These are phyloP conservation scores for Cirrhinus mrigala DNA, from an alignment of 2,797 vertebrate genomes.

Conservation along the genomic window DNA sequence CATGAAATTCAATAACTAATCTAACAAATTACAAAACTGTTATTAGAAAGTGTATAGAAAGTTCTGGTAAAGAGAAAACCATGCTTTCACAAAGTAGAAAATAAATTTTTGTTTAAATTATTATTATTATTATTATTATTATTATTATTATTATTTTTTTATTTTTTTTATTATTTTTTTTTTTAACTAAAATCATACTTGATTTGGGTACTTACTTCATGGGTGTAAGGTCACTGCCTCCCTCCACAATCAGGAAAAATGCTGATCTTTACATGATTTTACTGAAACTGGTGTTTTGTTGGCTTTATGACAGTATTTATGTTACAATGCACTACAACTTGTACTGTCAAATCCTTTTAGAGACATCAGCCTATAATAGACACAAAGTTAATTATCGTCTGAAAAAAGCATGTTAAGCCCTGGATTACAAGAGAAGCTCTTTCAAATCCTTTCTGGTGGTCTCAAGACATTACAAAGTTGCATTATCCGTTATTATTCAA, in stretches of 20 bases:
- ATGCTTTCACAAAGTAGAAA: background rate
- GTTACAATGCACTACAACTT: background rate
- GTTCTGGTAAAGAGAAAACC: background rate
- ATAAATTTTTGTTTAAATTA: background rate
- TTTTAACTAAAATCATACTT: background rate
- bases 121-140: background rate
- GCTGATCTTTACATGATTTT: background rate
- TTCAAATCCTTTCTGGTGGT: constrained; percentile 48
- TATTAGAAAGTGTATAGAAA: background rate
- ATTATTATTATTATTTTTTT: background rate
- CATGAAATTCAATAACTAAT: background rate
- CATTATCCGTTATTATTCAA: background rate
- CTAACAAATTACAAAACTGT: background rate
- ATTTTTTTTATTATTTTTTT: too few relatives aligned
- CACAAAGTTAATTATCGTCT: background rate
- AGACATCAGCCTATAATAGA: background rate
- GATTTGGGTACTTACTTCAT: background rate
- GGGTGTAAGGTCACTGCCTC: background rate
- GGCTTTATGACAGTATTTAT: background rate
- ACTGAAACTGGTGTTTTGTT: background rate
- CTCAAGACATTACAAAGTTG: constrained; percentile 13
- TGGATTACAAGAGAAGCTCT: constrained; percentile 48
- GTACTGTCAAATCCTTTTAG: background rate
- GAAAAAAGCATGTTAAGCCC: constrained; percentile 46
- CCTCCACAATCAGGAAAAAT: background rate